Evolutionary conservation across 2,797 vertebrate genomes (phyloP).

Genomic region (Dermochelys coriacea): DNA sequence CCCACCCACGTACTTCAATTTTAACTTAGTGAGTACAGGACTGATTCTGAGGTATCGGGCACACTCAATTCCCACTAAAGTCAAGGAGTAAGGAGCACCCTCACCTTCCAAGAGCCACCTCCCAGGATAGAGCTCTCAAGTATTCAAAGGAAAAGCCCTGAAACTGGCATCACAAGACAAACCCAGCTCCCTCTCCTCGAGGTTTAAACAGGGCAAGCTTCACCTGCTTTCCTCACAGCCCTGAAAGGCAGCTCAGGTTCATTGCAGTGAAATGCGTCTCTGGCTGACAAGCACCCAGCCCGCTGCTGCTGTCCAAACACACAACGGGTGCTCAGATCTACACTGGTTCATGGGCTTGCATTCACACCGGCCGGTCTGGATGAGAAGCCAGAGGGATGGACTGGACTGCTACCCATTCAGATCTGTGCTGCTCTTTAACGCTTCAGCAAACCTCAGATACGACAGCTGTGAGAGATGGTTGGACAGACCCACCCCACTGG

Average conservation of each 20-base stretch:
- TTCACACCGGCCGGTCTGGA: too few relatives aligned
- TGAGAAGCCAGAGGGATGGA: too few relatives aligned
- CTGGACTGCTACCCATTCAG: too few relatives aligned
- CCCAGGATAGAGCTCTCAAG: neutral
- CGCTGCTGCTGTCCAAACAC: neutral
- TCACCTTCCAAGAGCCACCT: neutral
- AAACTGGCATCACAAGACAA: neutral
- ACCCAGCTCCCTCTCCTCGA: neutral
- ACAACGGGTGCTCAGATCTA: too few relatives aligned
- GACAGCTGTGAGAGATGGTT: too few relatives aligned
- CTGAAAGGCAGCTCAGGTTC: fast-evolving
- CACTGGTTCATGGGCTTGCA: too few relatives aligned
- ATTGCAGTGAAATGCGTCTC: fast-evolving
- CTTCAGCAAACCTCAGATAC: fast-evolving
- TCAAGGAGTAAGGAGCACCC: too few relatives aligned
- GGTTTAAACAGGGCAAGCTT: fast-evolving
- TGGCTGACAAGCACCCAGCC: fast-evolving
- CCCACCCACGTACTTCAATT: neutral
- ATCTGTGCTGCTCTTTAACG: too few relatives aligned
- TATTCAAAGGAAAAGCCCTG: too few relatives aligned
- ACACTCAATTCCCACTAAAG: neutral
- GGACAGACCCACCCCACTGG: too few relatives aligned
- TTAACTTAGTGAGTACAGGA: neutral
- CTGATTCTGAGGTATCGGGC: neutral
- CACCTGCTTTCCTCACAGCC: neutral